Evolutionary conservation across 2,888 invertebrate genomes (phyloP), one percentile per base, ranked within the genome.

Genomic region (Smittia aterrima): DNA sequence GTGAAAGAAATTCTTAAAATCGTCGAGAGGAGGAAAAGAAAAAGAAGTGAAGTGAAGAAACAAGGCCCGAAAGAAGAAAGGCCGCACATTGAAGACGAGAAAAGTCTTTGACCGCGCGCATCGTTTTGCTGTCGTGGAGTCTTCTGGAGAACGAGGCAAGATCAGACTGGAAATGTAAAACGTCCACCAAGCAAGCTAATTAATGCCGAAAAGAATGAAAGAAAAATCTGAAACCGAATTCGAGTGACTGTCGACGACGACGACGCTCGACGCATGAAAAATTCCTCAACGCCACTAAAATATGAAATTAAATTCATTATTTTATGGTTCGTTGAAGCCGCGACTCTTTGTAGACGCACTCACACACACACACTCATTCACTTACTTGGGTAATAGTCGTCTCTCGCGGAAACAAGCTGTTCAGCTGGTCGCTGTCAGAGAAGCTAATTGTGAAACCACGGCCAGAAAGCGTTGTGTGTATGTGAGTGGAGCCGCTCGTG

Each of bases 301-400:
- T n/a, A n/a, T n/a, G n/a, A 54, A 70, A 70, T 70, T 70, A 67
- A 67, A 67, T 53, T 70, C 70, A 70, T 70, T 70, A 70, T 70
- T 70, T 70, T 70, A 70, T 70, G 70, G 70, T 70, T 70, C 70
- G 70, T 54, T 70, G 70, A 70, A 32, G 70, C 54, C 70, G 32
- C 54, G 54, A 32, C 54, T 24, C 9, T n/a, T 41, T 11, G 41
- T 24, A 41, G 1, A 47, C 18, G 53, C 70, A 54, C 70, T 27
- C 54, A 32, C 32, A 70, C 16, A 70, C n/a, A 66, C 66, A 66
- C 7, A n/a, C 24, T 13, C 22, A 24, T n/a, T n/a, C n/a, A n/a
- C n/a, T n/a, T n/a, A n/a, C n/a, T n/a, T n/a, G n/a, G n/a, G n/a
- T n/a, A n/a, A n/a, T n/a, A n/a, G n/a, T n/a, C 32, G 32, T 3